Conservation (phyloP, 2,113 vertebrate species). For the Callipepla squamata region DNA sequence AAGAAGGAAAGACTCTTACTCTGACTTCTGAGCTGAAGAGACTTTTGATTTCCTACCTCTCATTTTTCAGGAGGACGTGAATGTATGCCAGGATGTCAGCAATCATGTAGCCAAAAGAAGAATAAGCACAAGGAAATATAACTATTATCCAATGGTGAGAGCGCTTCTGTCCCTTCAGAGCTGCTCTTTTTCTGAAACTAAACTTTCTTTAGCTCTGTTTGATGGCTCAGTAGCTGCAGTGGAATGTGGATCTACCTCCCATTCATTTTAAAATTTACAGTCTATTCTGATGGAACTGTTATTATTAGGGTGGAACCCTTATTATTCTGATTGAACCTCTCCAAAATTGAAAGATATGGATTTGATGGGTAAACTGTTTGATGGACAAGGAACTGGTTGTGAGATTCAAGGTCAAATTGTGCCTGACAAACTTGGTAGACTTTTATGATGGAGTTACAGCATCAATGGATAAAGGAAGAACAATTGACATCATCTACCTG, state of each 20-base stretch:
- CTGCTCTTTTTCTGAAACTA: neutral
- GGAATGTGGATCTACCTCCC: neutral
- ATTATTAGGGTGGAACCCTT: neutral
- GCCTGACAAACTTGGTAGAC: no score
- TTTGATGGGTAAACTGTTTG: neutral
- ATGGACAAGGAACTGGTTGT: neutral
- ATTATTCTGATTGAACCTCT: neutral
- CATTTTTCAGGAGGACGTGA: neutral
- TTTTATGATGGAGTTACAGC: no score
- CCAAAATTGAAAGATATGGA: neutral
- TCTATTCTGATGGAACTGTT: neutral
- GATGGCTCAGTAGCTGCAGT: neutral
- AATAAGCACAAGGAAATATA: neutral
- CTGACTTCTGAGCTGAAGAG: neutral
- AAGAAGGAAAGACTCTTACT: neutral
- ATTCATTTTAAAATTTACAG: neutral
- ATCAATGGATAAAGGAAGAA: no score
- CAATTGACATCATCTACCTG: no score
- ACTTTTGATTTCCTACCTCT: rapidly evolving
- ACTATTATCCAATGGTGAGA: neutral
- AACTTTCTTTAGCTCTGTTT: neutral
- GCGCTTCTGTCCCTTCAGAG: neutral
- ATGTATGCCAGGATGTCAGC: neutral
- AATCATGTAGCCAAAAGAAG: neutral
- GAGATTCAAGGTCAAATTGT: neutral